Evolutionary conservation across 2,888 invertebrate species (phyloP).

Genomic region (Xestia ashworthii): DNA sequence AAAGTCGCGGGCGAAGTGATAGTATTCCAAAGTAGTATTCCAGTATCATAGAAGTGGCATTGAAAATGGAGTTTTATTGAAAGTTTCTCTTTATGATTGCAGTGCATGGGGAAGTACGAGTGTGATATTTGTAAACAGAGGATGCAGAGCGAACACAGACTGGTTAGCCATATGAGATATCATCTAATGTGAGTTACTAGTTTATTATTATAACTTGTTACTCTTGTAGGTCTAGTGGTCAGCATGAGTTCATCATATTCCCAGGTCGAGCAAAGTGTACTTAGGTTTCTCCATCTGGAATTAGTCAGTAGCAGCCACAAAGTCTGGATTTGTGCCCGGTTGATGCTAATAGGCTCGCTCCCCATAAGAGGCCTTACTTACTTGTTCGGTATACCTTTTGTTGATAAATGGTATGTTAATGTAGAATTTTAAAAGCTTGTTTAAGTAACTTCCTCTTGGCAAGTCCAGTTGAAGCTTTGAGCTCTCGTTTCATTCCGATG

Average conservation of each 20-base stretch:
- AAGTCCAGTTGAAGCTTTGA: no score
- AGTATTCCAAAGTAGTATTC: no score
- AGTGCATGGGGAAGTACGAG: constrained; percentile 76
- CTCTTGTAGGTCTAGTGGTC: neutral
- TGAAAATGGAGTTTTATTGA: neutral
- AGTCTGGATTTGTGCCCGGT: neutral
- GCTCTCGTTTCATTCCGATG: no score
- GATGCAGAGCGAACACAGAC: constrained; percentile 72
- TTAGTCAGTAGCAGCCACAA: no score
- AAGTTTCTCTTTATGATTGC: constrained; percentile 42
- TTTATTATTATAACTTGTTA: neutral
- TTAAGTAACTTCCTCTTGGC: no score
- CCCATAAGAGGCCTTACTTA: no score
- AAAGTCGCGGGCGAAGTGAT: no score
- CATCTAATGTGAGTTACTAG: constrained; percentile 77
- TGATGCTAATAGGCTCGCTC: neutral
- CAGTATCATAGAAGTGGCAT: neutral
- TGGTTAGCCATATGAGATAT: constrained; percentile 75
- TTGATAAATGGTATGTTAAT: no score
- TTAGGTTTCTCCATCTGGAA: neutral
- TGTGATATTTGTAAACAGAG: constrained; percentile 81
- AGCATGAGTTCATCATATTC: neutral
- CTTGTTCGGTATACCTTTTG: no score
- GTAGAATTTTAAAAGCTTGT: no score
- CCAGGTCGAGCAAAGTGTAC: neutral